These are phyloP conservation scores for Agrotis clavis DNA, from an alignment of 2,888 invertebrate species.

Conservation along the genomic window DNA sequence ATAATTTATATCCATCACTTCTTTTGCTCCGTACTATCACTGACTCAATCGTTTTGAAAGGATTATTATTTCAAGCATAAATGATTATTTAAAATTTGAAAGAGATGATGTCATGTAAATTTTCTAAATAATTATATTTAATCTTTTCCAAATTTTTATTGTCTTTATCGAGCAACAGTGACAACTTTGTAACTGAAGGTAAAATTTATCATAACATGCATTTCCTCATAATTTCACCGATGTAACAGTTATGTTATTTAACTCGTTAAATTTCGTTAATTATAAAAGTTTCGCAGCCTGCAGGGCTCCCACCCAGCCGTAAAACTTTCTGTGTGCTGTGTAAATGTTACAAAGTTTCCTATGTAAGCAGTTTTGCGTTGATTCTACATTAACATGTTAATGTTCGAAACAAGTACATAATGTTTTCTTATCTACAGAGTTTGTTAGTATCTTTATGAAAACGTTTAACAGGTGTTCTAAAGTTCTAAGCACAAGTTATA, in stretches of 20 bases:
- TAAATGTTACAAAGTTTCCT: constrained; percentile 45
- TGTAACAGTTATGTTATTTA: constrained; percentile 38
- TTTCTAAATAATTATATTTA: too few relatives aligned
- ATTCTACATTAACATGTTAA: constrained; percentile 47
- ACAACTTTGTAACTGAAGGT: background rate
- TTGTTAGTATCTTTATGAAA: constrained; percentile 7
- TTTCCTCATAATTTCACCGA: constrained; percentile 20
- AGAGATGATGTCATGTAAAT: too few relatives aligned
- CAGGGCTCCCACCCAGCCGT: constrained; percentile 11
- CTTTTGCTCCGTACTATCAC: background rate
- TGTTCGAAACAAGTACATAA: constrained; percentile 25
- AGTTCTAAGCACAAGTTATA: background rate
- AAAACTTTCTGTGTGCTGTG: constrained; percentile 38
- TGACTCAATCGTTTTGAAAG: too few relatives aligned
- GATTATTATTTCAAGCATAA: too few relatives aligned
- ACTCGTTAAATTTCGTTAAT: constrained; percentile 53
- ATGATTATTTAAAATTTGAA: too few relatives aligned
- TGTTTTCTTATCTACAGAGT: constrained; percentile 30
- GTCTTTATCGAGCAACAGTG: background rate
- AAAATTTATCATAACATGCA: constrained; percentile 1
- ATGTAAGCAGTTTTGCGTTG: constrained; percentile 39
- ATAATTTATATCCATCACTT: background rate
- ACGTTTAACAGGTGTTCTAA: background rate
- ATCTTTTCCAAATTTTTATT: too few relatives aligned
- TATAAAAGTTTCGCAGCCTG: constrained; percentile 46